Conservation (phyloP, 2,797 vertebrate species). For the Notamacropus eugenii region DNA sequence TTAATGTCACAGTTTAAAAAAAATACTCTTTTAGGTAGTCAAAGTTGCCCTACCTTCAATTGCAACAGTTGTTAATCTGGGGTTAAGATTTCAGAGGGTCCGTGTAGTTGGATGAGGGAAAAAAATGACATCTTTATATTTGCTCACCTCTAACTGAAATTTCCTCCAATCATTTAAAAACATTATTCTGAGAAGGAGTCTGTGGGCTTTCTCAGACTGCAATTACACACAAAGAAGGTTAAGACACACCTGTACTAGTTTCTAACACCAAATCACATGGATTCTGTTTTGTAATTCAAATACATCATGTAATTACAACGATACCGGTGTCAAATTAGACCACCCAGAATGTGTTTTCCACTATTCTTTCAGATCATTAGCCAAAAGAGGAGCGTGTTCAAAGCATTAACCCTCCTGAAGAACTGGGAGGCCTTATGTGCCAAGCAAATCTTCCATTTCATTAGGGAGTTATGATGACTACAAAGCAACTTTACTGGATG, state of each 20-base stretch:
- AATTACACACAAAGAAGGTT: background rate
- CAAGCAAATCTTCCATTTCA: background rate
- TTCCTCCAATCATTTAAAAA: background rate
- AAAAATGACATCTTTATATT: background rate
- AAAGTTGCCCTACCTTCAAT: background rate
- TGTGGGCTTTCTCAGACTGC: background rate
- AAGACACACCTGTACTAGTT: background rate
- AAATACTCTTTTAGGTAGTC: background rate
- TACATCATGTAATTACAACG: background rate
- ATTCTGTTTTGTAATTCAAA: background rate
- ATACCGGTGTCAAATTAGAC: background rate
- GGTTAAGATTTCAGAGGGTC: background rate
- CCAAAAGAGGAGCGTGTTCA: background rate
- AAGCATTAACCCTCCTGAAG: no score
- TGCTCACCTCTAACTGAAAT: background rate
- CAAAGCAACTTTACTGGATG: background rate
- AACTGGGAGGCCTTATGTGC: background rate
- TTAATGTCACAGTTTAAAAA: background rate
- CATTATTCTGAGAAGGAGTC: background rate
- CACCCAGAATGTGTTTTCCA: background rate
- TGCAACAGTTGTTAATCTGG: background rate
- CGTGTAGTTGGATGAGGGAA: background rate
- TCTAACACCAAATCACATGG: background rate
- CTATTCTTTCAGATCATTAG: background rate
- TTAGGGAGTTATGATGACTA: background rate